phyloP scores from a whole-genome alignment of 2,797 vertebrate species.

The Danio albolineatus region DNA sequence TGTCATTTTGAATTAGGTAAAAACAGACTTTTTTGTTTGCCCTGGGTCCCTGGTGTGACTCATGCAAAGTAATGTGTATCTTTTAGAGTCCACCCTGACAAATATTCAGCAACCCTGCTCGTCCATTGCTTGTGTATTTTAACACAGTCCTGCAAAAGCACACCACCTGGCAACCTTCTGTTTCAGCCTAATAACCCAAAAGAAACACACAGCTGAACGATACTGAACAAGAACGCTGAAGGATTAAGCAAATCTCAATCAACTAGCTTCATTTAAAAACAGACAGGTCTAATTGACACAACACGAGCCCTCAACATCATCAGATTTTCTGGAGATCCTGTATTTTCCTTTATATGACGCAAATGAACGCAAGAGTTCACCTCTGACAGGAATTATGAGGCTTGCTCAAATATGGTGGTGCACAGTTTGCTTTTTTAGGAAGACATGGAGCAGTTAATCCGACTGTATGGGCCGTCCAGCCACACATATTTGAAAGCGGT shows the following conservation, averaged over 20 bases:
- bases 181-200: conserved; percentile 11
- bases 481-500: conserved; percentile 21
- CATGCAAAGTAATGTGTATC: neutral
- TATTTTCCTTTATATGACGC: neutral
- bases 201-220: neutral
- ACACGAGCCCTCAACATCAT: neutral
- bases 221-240: neutral
- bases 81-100: neutral
- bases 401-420: conserved; percentile 15
- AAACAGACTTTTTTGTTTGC: neutral
- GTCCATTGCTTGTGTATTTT: conserved; percentile 23
- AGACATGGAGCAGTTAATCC: neutral
- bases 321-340: neutral
- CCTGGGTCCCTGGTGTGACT: neutral
- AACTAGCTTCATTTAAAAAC: conserved; percentile 28
- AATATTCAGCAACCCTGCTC: neutral
- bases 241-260: conserved; percentile 8
- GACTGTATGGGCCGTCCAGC: neutral
- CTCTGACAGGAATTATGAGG: neutral
- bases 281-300: neutral
- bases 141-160: conserved; percentile 18
- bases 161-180: conserved; percentile 32
- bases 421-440: conserved; percentile 18
- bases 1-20: no score
- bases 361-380: neutral